Evolutionary conservation across 2,888 invertebrate genomes (phyloP).

Genomic region (Aspidiotus rigidus): DNA sequence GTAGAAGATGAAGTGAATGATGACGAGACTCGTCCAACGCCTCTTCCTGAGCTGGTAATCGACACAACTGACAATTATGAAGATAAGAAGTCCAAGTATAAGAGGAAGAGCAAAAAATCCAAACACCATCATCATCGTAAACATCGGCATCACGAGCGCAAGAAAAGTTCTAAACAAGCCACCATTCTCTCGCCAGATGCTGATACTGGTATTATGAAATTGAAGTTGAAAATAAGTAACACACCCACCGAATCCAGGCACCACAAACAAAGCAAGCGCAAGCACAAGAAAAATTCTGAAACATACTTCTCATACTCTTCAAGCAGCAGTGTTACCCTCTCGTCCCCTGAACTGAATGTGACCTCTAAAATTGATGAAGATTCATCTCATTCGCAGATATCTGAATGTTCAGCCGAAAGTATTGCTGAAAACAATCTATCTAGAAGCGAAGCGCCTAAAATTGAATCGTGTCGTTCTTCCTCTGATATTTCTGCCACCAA

Average conservation of each 20-base stretch:
- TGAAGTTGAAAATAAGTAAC: slow-evolving; percentile 39
- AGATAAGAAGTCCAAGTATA: slow-evolving; percentile 35
- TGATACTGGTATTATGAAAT: slow-evolving; percentile 39
- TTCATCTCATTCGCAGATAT: slow-evolving; percentile 20
- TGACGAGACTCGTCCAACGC: slow-evolving; percentile 35
- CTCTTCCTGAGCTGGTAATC: slow-evolving; percentile 34
- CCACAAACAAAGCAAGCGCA: slow-evolving; percentile 30
- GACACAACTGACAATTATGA: slow-evolving; percentile 33
- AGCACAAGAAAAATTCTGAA: slow-evolving; percentile 23
- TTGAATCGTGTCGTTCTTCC: too few species aligned
- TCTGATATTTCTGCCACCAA: too few species aligned
- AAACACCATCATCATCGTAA: slow-evolving; percentile 37
- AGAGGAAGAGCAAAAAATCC: slow-evolving; percentile 39
- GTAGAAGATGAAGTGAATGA: slow-evolving; percentile 34
- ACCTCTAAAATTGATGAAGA: slow-evolving; percentile 34
- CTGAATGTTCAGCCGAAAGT: slow-evolving; percentile 33
- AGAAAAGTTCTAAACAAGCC: slow-evolving; percentile 38
- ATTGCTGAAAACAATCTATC: background rate
- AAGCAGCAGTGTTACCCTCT: slow-evolving; percentile 20
- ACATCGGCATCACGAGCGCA: slow-evolving; percentile 39
- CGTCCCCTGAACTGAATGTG: slow-evolving; percentile 21
- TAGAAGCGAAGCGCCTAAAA: slow-evolving; percentile 23
- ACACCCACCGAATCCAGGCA: slow-evolving; percentile 29
- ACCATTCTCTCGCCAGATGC: slow-evolving; percentile 39
- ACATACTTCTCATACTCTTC: slow-evolving; percentile 23